Evolutionary conservation across 2,888 invertebrate species (phyloP), one percentile per base, ranked within the genome.

Genomic region (Dasysyrphus albostriatus): DNA sequence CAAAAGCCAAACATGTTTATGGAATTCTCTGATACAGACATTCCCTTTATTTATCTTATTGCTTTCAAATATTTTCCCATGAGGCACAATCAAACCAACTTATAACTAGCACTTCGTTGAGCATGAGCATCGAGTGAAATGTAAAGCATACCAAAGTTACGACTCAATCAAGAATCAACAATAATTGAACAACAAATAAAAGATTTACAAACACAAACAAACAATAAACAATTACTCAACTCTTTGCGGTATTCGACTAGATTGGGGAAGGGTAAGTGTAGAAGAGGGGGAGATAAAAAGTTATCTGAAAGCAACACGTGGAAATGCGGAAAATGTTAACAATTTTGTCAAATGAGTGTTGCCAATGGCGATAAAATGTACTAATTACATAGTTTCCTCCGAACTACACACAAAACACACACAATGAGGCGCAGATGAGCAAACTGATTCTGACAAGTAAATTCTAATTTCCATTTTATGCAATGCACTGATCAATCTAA

Each of bases 261-360:
- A 0, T 3, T n/a, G 47, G 24, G 1, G 16, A 6, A 10, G n/a
- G 32, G 6, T 24, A 7, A 10, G 19, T 2, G 59, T n/a, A 4
- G n/a, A 2, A 9, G 14, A 5, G 16, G 10, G 2, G 2, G 12
- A 58, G 16, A 58, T 34, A 19, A 65, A 70, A 44, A 54, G n/a
- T 47, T 54, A 58, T 54, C 37, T n/a, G n/a, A 54, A 59, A 78
- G 49, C 87, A 87, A 79, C 82, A 87, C 83, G 78, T 83, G 82
- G 72, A 82, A 85, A 82, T 77, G 61, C 37, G 56, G 69, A 77
- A 77, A 78, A 65, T 75, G 58, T 74, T 10, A 32, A 67, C 29
- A 58, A 54, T 56, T 39, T 70, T 6, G 56, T 70, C 49, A 42
- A 19, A 44, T 32, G 51, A 19, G 80, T 61, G 65, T 76, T 84